These are phyloP conservation scores for Phaetusa simplex DNA, from an alignment of 2,113 vertebrate genomes.

Conservation along the genomic window DNA sequence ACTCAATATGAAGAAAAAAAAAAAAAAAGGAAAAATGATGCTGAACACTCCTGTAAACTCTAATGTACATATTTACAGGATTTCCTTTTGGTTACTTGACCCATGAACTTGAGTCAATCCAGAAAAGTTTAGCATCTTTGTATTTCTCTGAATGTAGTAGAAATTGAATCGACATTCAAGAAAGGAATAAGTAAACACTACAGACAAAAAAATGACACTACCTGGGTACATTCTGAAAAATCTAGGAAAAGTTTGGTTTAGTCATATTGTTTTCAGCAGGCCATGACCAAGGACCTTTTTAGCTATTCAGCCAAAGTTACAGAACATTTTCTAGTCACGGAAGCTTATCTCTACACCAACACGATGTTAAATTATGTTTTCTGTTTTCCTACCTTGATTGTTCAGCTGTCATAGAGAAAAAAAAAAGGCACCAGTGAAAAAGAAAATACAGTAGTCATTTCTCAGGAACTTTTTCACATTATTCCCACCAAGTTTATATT, in stretches of 20 bases:
- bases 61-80: neutral
- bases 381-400: neutral
- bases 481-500: neutral
- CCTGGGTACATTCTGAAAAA: neutral
- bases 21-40: neutral
- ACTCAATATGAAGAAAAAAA: neutral
- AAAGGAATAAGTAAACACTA: neutral
- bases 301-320: neutral
- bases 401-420: neutral
- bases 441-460: neutral
- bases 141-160: neutral
- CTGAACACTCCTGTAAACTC: neutral
- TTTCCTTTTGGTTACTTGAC: neutral
- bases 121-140: neutral
- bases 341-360: neutral
- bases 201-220: neutral
- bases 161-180: neutral
- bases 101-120: neutral
- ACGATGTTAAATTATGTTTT: neutral
- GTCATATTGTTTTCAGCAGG: neutral
- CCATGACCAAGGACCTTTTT: neutral
- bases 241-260: neutral
- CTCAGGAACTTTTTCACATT: neutral
- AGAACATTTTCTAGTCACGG: neutral
- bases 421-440: neutral